Conservation (phyloP, 2,797 vertebrate species). For the Aulostomus chinensis region DNA sequence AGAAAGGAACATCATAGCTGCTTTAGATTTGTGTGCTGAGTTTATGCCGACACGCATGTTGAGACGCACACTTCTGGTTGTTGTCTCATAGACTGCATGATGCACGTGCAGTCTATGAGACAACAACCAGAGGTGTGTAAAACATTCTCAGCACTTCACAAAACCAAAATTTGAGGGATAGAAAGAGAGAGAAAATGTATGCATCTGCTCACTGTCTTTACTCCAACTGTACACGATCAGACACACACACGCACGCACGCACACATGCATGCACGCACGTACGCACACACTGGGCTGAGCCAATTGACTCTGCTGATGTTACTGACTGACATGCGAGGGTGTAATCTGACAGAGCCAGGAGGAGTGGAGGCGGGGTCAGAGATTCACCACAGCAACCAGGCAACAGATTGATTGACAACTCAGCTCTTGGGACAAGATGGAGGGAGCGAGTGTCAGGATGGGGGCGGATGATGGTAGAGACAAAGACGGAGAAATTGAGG, state of each 20-base stretch:
- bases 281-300: slow-evolving; percentile 12
- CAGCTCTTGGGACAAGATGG: slow-evolving; percentile 46
- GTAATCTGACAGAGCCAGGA: slow-evolving; percentile 54
- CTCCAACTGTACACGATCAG: not conserved
- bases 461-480: slow-evolving; percentile 24
- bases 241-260: not conserved
- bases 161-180: too few species aligned
- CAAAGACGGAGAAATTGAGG: slow-evolving; percentile 3
- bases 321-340: slow-evolving; percentile 50
- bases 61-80: too few species aligned
- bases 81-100: too few species aligned
- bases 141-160: too few species aligned
- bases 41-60: too few species aligned
- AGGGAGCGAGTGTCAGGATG: slow-evolving; percentile 32
- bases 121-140: too few species aligned
- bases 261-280: not conserved
- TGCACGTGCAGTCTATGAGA: too few species aligned
- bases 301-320: slow-evolving; percentile 36
- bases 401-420: slow-evolving; percentile 61
- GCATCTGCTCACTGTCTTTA: too few species aligned
- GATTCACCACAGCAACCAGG: slow-evolving; percentile 58
- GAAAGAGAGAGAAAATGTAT: too few species aligned
- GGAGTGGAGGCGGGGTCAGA: slow-evolving; percentile 48
- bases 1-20: too few species aligned
- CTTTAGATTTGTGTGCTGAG: too few species aligned